These are phyloP conservation scores for Drosophila demipolita DNA, from an alignment of 2,888 invertebrate genomes.

Conservation along the genomic window DNA sequence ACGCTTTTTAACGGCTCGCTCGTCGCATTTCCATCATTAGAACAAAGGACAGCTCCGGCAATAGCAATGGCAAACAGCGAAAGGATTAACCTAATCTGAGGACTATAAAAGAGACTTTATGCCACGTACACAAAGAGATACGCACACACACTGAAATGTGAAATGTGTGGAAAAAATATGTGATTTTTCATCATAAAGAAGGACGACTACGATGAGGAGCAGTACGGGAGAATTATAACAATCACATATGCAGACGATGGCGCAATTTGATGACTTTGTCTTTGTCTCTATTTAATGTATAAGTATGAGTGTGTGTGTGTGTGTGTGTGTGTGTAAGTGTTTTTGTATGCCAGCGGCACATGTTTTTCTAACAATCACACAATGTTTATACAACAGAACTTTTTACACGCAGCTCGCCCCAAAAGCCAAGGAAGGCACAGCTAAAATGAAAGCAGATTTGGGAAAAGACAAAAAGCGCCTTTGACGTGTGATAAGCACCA, in stretches of 20 bases:
- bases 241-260: slow-evolving; percentile 78
- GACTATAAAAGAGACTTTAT: slow-evolving; percentile 78
- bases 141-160: slow-evolving; percentile 9
- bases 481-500: slow-evolving; percentile 77
- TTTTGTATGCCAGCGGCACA: slow-evolving; percentile 63
- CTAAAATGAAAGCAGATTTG: slow-evolving; percentile 77
- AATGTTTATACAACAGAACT: slow-evolving; percentile 80
- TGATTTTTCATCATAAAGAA: slow-evolving; percentile 73
- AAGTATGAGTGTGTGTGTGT: slow-evolving; percentile 1
- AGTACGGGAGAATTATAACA: slow-evolving; percentile 15
- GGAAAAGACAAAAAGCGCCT: slow-evolving; percentile 80
- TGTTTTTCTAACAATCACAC: slow-evolving; percentile 81
- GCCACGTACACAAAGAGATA: slow-evolving; percentile 17
- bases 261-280: slow-evolving; percentile 75
- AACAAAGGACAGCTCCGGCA: slow-evolving; percentile 62
- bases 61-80: slow-evolving; percentile 70
- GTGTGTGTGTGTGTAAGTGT: slow-evolving; percentile 30
- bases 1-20: slow-evolving; percentile 63
- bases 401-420: slow-evolving; percentile 62
- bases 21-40: slow-evolving; percentile 66
- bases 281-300: slow-evolving; percentile 28
- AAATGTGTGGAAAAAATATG: slow-evolving; percentile 60
- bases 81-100: slow-evolving; percentile 77
- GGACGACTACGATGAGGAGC: slow-evolving; percentile 33
- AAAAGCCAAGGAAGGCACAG: slow-evolving; percentile 33